Percentiles rank a stretch among this genome's conserved stretches.
phyloP scores from a whole-genome alignment of 1,140 invertebrate species.

The Formica selysi region DNA sequence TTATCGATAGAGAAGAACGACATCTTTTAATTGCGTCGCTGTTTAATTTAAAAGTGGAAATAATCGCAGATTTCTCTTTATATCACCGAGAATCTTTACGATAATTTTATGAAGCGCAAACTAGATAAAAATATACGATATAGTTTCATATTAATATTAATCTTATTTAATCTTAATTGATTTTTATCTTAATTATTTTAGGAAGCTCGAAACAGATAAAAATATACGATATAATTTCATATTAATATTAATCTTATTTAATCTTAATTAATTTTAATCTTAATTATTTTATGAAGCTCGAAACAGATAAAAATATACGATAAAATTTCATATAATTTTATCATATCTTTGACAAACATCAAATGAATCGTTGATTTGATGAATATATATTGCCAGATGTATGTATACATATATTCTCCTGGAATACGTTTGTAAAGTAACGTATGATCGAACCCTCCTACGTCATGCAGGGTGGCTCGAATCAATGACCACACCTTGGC shows the following conservation, averaged over 20 bases:
- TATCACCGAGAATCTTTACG: background rate
- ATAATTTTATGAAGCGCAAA: background rate
- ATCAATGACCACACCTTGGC: conserved; percentile 60
- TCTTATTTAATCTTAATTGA: too few species aligned
- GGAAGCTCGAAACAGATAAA: background rate
- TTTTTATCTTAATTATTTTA: background rate
- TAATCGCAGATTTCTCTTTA: background rate
- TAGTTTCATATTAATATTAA: background rate
- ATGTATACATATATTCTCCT: background rate
- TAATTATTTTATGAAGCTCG: background rate
- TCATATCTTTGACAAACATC: background rate
- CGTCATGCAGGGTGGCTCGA: background rate
- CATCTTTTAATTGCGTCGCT: background rate
- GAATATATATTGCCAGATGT: too few species aligned
- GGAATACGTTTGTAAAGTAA: background rate
- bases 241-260: too few species aligned
- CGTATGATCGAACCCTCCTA: background rate
- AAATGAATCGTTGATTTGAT: background rate
- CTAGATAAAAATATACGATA: background rate
- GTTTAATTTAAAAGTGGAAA: background rate
- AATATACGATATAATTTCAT: background rate
- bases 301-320: background rate
- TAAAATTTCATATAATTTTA: background rate
- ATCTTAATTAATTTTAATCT: too few species aligned
- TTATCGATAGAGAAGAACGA: background rate